Percentiles rank a stretch among this genome's conserved stretches.
Evolutionary conservation across 2,888 invertebrate species (phyloP).

Genomic region (Agapetus fuscipes): DNA sequence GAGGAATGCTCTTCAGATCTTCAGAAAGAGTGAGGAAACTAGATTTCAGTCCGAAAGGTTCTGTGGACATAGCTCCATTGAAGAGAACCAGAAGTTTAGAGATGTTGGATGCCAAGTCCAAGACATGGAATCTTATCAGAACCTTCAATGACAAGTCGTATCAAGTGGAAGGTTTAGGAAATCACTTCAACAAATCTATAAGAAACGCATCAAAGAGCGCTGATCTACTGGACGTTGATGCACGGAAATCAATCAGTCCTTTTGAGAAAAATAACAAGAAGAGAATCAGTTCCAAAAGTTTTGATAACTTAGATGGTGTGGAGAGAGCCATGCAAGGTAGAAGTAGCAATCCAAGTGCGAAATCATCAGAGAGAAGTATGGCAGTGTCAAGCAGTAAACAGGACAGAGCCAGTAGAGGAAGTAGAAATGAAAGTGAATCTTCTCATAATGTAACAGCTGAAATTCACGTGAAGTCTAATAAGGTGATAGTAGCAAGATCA

Average conservation of each 20-base stretch:
- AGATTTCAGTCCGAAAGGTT: constrained; percentile 43
- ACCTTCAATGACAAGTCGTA: constrained; percentile 36
- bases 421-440: constrained; percentile 19
- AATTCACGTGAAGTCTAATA: constrained; percentile 39
- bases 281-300: constrained; percentile 38
- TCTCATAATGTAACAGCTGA: constrained; percentile 39
- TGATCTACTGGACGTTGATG: constrained; percentile 30
- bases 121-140: constrained; percentile 38
- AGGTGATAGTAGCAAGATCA: constrained; percentile 35
- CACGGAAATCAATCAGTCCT: constrained; percentile 1
- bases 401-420: constrained; percentile 6
- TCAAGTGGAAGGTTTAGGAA: constrained; percentile 34
- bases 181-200: constrained; percentile 37
- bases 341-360: constrained; percentile 24
- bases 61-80: constrained; percentile 46
- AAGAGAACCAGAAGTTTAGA: constrained; percentile 65
- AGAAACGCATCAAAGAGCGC: constrained; percentile 41
- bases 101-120: constrained; percentile 45
- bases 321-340: constrained; percentile 30
- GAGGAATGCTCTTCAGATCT: constrained; percentile 52
- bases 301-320: constrained; percentile 37
- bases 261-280: constrained; percentile 28
- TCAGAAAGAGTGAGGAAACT: constrained; percentile 41
- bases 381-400: constrained; percentile 22
- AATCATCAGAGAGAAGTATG: constrained; percentile 21